A percentile compares a stretch with the other conserved stretches of the same genome.
Conservation (phyloP, 2,888 invertebrate genomes). For the Craniophora ligustri region DNA sequence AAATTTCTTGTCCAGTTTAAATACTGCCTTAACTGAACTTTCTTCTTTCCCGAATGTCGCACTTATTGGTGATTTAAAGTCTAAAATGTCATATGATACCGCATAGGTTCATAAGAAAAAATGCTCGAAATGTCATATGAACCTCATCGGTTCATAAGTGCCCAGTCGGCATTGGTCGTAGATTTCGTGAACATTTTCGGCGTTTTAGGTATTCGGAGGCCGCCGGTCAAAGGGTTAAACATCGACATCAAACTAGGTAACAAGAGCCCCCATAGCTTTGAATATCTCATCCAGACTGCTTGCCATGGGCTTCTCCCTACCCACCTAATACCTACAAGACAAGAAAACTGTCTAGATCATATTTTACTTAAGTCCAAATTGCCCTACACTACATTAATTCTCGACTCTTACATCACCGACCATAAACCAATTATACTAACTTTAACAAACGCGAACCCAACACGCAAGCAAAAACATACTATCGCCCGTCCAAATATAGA, state of each 20-base stretch:
- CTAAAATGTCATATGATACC: too few species aligned
- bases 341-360: slow-evolving; percentile 4
- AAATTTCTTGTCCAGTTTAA: slow-evolving; percentile 1
- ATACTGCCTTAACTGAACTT: background rate
- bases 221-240: too few species aligned
- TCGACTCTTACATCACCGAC: slow-evolving; percentile 1
- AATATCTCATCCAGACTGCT: slow-evolving; percentile 3
- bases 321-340: slow-evolving; percentile 2
- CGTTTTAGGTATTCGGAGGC: too few species aligned
- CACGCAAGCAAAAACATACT: background rate
- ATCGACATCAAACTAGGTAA: slow-evolving; percentile 1
- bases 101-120: too few species aligned
- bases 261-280: background rate
- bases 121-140: too few species aligned
- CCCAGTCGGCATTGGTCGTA: too few species aligned
- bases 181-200: too few species aligned
- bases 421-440: slow-evolving; percentile 5
- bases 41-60: background rate
- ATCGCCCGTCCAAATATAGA: background rate
- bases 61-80: slow-evolving; percentile 2
- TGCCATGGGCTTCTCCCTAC: slow-evolving; percentile 5
- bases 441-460: background rate
- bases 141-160: too few species aligned
- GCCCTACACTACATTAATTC: background rate
- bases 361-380: slow-evolving; percentile 3